Percentiles rank a stretch among this genome's conserved stretches.
Evolutionary conservation across 2,797 vertebrate genomes (phyloP).

Genomic region (Anabas testudineus): DNA sequence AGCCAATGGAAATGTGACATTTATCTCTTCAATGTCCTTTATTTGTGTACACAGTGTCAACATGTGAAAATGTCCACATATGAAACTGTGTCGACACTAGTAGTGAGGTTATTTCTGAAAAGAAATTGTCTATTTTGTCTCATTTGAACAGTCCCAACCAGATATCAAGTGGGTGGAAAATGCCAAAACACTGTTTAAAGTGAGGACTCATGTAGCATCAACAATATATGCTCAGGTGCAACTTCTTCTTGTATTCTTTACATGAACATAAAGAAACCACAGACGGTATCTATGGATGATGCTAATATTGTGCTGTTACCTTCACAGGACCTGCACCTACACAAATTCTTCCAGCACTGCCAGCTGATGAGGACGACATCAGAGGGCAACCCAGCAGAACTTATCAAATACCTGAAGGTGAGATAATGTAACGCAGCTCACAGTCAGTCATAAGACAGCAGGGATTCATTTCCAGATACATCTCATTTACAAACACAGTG

Average conservation of each 20-base stretch:
- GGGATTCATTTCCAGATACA: neutral
- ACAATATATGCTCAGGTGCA: conserved; percentile 94
- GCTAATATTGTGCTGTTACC: neutral
- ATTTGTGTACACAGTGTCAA: too few species aligned
- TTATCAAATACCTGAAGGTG: conserved; percentile 97
- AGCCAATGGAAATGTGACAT: neutral
- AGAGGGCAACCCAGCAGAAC: conserved; percentile 89
- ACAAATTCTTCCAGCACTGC: conserved; percentile 97
- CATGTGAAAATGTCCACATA: neutral
- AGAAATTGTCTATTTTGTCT: neutral
- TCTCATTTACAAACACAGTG: too few species aligned
- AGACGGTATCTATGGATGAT: neutral
- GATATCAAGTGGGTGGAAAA: conserved; percentile 98
- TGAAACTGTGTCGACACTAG: too few species aligned
- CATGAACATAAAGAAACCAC: neutral
- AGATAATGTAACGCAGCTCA: neutral
- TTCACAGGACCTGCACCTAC: conserved; percentile 92
- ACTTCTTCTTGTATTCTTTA: neutral
- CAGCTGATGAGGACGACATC: conserved; percentile 89
- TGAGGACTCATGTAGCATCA: conserved; percentile 91
- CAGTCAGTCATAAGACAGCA: neutral
- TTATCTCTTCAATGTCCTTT: neutral
- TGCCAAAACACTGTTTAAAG: conserved; percentile 92
- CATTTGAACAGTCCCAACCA: conserved; percentile 74
- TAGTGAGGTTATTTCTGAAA: too few species aligned